phyloP scores from a whole-genome alignment of 2,113 vertebrate species.

The Channa maculata region DNA sequence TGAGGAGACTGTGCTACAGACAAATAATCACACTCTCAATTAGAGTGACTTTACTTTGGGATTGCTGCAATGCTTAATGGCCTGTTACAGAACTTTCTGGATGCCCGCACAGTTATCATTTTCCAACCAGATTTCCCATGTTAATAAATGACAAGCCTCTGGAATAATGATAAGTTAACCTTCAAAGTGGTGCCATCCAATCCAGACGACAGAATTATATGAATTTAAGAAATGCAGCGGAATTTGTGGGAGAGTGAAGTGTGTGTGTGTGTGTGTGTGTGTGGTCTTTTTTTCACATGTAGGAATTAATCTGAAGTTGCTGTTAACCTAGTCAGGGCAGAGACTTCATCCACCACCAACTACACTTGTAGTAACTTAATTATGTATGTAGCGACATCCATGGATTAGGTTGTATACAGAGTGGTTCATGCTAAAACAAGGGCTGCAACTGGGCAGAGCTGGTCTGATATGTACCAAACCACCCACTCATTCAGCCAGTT shows the following conservation, averaged over 20 bases:
- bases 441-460: slow-evolving; percentile 46
- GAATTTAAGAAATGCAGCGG: slow-evolving; percentile 51
- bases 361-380: slow-evolving; percentile 14
- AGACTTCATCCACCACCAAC: slow-evolving; percentile 14
- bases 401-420: slow-evolving; percentile 25
- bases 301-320: not conserved
- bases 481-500: slow-evolving; percentile 68
- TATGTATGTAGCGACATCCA: slow-evolving; percentile 6
- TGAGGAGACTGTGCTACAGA: slow-evolving; percentile 60
- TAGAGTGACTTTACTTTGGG: slow-evolving; percentile 59
- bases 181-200: slow-evolving; percentile 56
- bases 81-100: slow-evolving; percentile 50
- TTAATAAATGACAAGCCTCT: slow-evolving; percentile 68
- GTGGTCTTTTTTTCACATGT: slow-evolving; percentile 19
- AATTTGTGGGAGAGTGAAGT: slow-evolving; percentile 14
- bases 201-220: slow-evolving; percentile 54
- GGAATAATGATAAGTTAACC: slow-evolving; percentile 76
- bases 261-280: not conserved
- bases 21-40: slow-evolving; percentile 75
- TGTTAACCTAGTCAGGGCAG: not conserved
- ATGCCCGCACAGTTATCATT: slow-evolving; percentile 58
- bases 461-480: slow-evolving; percentile 58
- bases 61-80: slow-evolving; percentile 49
- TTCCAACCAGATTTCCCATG: slow-evolving; percentile 55
- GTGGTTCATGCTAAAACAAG: slow-evolving; percentile 53